Conservation (phyloP, 2,113 vertebrate genomes). For the Dermatemys mawii region DNA sequence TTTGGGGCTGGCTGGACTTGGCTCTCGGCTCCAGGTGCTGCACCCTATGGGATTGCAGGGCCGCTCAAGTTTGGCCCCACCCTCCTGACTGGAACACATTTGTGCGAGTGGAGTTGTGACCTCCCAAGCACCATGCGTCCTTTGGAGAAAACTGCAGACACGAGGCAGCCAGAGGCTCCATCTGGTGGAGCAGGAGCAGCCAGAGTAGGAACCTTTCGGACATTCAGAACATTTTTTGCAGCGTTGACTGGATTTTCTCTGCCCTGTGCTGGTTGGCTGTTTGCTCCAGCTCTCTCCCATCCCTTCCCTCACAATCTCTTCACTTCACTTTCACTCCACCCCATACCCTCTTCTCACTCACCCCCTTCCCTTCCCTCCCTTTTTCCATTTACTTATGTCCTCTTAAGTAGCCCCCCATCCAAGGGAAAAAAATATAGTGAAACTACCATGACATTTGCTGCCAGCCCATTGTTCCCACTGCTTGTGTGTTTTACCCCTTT, state of each 20-base stretch:
- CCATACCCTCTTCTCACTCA: background rate
- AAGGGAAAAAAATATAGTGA: background rate
- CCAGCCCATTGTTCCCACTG: background rate
- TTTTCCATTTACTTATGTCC: background rate
- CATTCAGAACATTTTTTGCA: background rate
- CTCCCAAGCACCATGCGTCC: background rate
- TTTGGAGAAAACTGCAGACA: background rate
- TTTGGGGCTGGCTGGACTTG: background rate
- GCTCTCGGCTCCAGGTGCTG: background rate
- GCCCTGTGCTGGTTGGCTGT: background rate
- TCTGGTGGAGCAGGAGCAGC: background rate
- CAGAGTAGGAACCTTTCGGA: background rate
- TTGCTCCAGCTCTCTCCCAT: background rate
- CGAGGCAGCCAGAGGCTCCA: background rate
- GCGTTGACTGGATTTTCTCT: background rate
- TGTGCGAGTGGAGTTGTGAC: too few species aligned
- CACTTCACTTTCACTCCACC: background rate
- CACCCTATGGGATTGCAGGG: background rate
- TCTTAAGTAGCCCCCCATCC: background rate
- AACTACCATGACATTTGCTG: background rate
- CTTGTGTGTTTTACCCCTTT: background rate
- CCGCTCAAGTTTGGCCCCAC: background rate
- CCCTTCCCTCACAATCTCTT: background rate
- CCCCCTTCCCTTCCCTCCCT: background rate
- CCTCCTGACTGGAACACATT: too few species aligned